phyloP scores from a whole-genome alignment of 2,797 vertebrate genomes.

The Anomalospiza imberbis region DNA sequence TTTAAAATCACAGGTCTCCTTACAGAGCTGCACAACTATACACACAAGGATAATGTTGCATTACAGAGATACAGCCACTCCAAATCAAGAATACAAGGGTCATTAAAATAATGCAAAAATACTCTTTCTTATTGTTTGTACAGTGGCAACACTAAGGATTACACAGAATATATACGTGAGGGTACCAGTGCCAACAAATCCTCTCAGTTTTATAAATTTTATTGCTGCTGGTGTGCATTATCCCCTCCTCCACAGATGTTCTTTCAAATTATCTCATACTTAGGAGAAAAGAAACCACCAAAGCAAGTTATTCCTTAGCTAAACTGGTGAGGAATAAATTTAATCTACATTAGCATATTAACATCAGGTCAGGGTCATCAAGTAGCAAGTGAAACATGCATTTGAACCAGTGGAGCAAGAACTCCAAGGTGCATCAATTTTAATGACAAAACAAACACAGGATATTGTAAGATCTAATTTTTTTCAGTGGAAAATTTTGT shows the following conservation, averaged over 20 bases:
- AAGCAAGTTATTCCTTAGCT: background rate
- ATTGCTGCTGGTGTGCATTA: background rate
- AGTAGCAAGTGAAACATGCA: background rate
- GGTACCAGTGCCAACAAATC: background rate
- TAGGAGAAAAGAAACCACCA: background rate
- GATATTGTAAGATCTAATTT: background rate
- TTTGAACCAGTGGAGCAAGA: background rate
- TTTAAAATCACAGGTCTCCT: background rate
- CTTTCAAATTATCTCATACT: background rate
- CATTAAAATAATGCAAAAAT: background rate
- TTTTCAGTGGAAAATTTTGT: background rate
- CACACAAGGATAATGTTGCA: background rate
- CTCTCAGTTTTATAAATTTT: background rate
- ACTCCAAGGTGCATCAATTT: background rate
- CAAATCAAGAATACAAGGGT: background rate
- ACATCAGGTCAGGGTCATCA: background rate
- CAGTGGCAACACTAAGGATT: background rate
- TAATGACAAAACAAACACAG: background rate
- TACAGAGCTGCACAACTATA: background rate
- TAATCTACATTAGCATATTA: background rate
- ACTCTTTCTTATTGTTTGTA: background rate
- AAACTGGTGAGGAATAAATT: background rate
- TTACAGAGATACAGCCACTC: background rate
- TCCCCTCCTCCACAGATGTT: background rate
- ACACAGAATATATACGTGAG: background rate